Evolutionary conservation across 2,797 vertebrate species (phyloP), one percentile per base, ranked within the genome.

Genomic region (Spea hammondii): DNA sequence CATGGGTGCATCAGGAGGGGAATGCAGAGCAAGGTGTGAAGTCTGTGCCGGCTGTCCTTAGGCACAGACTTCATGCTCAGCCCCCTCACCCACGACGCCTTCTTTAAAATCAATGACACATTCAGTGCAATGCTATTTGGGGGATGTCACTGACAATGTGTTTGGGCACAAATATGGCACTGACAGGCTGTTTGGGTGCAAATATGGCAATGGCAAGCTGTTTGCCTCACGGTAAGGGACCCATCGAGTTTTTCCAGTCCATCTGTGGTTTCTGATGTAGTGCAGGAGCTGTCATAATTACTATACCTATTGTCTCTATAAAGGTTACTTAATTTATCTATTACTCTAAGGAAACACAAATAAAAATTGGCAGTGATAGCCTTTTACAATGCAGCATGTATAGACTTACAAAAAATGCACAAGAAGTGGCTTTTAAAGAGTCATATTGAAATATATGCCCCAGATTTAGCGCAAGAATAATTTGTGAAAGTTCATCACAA

Each of bases 401-500:
- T 76, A 57, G 48, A 76, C 72, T 81, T 72, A 72, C 13, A 68
- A 70, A 77, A 72, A 81, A 76, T 74, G 76, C 48, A 60, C 73
- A 71, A 59, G 76, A 76, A 72, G 79, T 51, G 72, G 54, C 79
- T 76, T 76, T 76, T 77, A 67, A 76, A 46, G 62, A 81, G 68
- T 54, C 69, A 48, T 14, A 71, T 10, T 77, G 54, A 76, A 77
- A 81, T 81, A 81, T 65, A 5, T 71, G 54, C 69, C 79, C 55
- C 32, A n/a, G 17, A 71, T 69, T 59, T 66, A 68, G 65, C 54
- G 67, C 54, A 72, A 81, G 55, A 66, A 77, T 69, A 68, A 81
- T 81, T 77, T 69, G 60, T 72, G 46, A 65, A 73, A 76, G 79
- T 77, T 81, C 79, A 81, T 81, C 75, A 77, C 79, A 72, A 77